Percentiles rank a stretch among this genome's conserved stretches.
Evolutionary conservation across 1,140 invertebrate genomes (phyloP).

Genomic region (Zaprionus vittiger): DNA sequence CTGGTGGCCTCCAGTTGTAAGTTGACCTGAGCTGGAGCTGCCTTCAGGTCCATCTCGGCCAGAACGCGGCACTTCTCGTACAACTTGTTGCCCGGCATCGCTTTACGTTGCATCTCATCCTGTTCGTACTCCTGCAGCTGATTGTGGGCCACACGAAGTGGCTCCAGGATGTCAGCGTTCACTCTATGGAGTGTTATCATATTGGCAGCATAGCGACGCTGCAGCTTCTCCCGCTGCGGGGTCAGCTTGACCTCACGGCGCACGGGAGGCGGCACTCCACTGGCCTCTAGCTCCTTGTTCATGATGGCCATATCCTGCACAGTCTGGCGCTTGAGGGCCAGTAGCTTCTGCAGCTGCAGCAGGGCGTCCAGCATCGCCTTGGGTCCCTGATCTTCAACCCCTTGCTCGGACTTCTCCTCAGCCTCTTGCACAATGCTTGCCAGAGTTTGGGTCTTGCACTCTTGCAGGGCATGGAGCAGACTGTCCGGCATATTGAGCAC

Average conservation of each 20-base stretch:
- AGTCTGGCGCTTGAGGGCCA: conserved; percentile 34
- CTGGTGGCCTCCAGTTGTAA: conserved; percentile 12
- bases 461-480: conserved; percentile 22
- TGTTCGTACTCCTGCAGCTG: conserved; percentile 23
- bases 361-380: conserved; percentile 36
- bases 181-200: conserved; percentile 52
- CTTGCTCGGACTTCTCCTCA: not conserved
- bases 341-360: conserved; percentile 32
- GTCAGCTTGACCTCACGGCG: conserved; percentile 43
- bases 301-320: conserved; percentile 38
- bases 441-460: conserved; percentile 14
- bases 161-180: conserved; percentile 46
- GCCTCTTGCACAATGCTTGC: conserved; percentile 29
- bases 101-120: not conserved
- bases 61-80: conserved; percentile 42
- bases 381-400: not conserved
- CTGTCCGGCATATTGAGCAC: conserved; percentile 30
- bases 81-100: conserved; percentile 10
- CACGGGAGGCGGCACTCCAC: not conserved
- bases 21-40: not conserved
- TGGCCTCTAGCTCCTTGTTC: conserved; percentile 37
- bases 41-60: conserved; percentile 55
- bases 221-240: conserved; percentile 30
- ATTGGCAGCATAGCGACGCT: conserved; percentile 35
- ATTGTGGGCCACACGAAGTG: conserved; percentile 37